Percentiles rank a stretch among this genome's conserved stretches.
Evolutionary conservation across 2,888 invertebrate species (phyloP).

Genomic region (Agrotis ipsilon): DNA sequence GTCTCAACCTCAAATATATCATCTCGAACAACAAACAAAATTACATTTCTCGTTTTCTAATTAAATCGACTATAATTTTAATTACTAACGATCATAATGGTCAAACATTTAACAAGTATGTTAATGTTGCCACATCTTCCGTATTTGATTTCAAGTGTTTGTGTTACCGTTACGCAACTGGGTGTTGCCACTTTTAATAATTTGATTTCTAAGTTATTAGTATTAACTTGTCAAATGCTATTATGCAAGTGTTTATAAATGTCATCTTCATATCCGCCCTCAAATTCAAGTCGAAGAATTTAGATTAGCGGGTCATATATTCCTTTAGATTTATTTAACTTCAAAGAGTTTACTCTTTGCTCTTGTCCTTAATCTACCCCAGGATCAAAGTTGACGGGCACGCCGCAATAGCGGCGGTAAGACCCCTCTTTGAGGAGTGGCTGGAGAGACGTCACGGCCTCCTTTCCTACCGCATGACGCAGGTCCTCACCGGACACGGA

Average conservation of each 20-base stretch:
- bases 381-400: too few species aligned
- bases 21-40: not conserved
- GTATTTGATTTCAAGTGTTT: constrained; percentile 31
- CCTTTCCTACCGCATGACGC: too few species aligned
- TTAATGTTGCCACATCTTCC: constrained; percentile 50
- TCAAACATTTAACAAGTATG: constrained; percentile 28
- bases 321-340: not conserved
- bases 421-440: too few species aligned
- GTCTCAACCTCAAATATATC: not conserved
- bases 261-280: not conserved
- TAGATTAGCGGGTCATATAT: not conserved
- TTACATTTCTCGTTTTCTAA: constrained; percentile 25
- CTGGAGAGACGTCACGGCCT: too few species aligned
- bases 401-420: too few species aligned
- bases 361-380: too few species aligned
- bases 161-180: constrained; percentile 41
- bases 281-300: not conserved
- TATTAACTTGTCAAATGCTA: not conserved
- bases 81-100: constrained; percentile 28
- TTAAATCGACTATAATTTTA: constrained; percentile 28
- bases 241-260: constrained; percentile 17
- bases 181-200: constrained; percentile 26
- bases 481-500: too few species aligned
- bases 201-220: constrained; percentile 16
- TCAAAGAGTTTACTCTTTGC: too few species aligned